Evolutionary conservation across 2,888 invertebrate species (phyloP), one percentile per base, ranked within the genome.

Genomic region (Pristionchus entomophagus): DNA sequence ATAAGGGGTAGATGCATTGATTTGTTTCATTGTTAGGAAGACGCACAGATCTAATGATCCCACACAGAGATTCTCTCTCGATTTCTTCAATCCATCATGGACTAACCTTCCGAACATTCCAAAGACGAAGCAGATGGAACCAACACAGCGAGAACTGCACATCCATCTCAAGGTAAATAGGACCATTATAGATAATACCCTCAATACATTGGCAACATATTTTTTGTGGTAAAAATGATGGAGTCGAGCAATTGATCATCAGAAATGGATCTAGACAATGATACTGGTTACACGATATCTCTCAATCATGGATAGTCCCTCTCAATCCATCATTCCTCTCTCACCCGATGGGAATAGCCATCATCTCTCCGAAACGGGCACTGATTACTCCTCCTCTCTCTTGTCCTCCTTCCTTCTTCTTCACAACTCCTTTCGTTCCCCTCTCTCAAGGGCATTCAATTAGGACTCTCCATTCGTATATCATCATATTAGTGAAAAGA

Each of bases 61-160:
- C n/a, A n/a, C n/a, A n/a, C n/a, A n/a, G n/a, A n/a, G n/a, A n/a
- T n/a, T n/a, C n/a, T n/a, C 19, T 56, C 1, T 10, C 8, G 1
- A 56, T 56, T 56, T 8, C 56, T 10, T n/a, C n/a, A 56, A 19
- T 56, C 19, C 2, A n/a, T 2, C 53, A 19, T 65, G 35, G 32
- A 65, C 65, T 35, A 14, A 73, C 73, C 41, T 73, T 22, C 73
- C 73, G 73, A 26, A 4, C 73, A 73, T 3, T 73, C 73, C 73
- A 26, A 73, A 73, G 0, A 73, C 41, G 41, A 73, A 73, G 26
- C 41, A 22, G 73, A 73, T 1, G 5, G 26, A 10, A 32, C 73
- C 73, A 2, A 41, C n/a, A 14, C 22, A 73, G 10, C 73, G 73
- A 38, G 41, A 26, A n/a, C 73, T 73, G 12, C 8, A 45, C n/a